Conservation (phyloP, 2,888 invertebrate species). For the Apodemia hepburni region DNA sequence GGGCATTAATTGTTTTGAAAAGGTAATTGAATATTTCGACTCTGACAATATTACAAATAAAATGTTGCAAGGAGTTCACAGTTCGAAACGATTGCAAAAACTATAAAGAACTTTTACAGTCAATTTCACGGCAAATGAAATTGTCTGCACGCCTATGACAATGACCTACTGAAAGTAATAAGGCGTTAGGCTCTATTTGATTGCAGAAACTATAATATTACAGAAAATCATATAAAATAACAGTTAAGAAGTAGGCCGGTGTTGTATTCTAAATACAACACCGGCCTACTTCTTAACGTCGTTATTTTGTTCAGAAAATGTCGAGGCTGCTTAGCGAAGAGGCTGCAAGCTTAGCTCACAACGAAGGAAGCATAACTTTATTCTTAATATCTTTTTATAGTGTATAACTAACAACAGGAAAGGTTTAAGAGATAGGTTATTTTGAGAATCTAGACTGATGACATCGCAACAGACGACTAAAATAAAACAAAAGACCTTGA, state of each 20-base stretch:
- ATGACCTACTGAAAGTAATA: conserved; percentile 57
- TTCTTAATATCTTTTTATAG: neutral
- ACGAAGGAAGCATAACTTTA: too few relatives aligned
- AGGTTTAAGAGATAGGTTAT: neutral
- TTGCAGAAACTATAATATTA: conserved; percentile 29
- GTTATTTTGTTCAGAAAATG: neutral
- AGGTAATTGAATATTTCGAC: conserved; percentile 13
- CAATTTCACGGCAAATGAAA: conserved; percentile 65
- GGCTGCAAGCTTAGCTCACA: too few relatives aligned
- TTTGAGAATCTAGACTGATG: neutral
- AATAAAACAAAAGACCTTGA: neutral
- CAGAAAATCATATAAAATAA: conserved; percentile 7
- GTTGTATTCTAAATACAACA: neutral
- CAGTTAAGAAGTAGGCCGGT: neutral
- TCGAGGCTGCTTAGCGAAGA: neutral
- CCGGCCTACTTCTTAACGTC: too few relatives aligned
- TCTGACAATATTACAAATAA: conserved; percentile 27
- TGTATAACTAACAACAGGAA: neutral
- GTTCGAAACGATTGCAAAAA: conserved; percentile 60
- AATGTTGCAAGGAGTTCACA: conserved; percentile 52
- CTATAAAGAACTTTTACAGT: conserved; percentile 53
- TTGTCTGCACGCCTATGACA: conserved; percentile 60
- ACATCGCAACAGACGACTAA: neutral
- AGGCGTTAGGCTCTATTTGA: conserved; percentile 34
- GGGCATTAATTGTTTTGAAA: conserved; percentile 7